Evolutionary conservation across 2,888 invertebrate species (phyloP).

Genomic region (Cephus spinipes): DNA sequence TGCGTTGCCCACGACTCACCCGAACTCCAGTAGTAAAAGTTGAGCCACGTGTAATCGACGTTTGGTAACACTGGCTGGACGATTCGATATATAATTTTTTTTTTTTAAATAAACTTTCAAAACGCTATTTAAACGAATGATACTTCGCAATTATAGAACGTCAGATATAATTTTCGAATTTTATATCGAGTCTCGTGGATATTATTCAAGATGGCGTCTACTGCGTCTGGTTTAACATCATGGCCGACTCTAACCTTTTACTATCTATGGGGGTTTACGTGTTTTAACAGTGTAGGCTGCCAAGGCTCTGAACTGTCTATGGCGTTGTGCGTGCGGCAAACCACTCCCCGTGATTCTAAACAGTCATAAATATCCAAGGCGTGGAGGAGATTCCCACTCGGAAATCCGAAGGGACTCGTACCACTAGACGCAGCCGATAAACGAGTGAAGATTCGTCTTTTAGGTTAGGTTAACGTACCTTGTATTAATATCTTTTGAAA

Average conservation of each 20-base stretch:
- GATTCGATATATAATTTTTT: not conserved
- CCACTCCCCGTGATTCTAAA: slow-evolving; percentile 54
- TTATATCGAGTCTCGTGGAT: not conserved
- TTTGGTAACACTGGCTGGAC: not conserved
- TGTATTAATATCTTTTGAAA: not conserved
- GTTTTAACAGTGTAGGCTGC: slow-evolving; percentile 38
- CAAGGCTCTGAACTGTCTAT: slow-evolving; percentile 22
- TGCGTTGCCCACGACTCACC: not conserved
- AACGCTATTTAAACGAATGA: not conserved
- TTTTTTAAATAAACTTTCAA: not conserved
- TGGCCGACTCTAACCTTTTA: not conserved
- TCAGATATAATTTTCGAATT: not conserved
- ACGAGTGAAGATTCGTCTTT: not conserved
- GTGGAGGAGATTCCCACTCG: slow-evolving; percentile 38
- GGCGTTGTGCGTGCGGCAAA: slow-evolving; percentile 45
- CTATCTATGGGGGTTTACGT: slow-evolving; percentile 25
- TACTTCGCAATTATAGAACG: not conserved
- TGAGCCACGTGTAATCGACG: not conserved
- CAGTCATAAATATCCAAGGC: slow-evolving; percentile 52
- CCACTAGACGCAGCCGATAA: not conserved
- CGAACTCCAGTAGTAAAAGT: not conserved
- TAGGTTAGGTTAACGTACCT: not conserved
- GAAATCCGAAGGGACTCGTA: slow-evolving; percentile 30
- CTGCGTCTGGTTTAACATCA: not conserved
- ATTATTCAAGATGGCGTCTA: not conserved